Evolutionary conservation across 2,797 vertebrate genomes (phyloP), one percentile per base, ranked within the genome.

Genomic region (Urophycis tenuis): DNA sequence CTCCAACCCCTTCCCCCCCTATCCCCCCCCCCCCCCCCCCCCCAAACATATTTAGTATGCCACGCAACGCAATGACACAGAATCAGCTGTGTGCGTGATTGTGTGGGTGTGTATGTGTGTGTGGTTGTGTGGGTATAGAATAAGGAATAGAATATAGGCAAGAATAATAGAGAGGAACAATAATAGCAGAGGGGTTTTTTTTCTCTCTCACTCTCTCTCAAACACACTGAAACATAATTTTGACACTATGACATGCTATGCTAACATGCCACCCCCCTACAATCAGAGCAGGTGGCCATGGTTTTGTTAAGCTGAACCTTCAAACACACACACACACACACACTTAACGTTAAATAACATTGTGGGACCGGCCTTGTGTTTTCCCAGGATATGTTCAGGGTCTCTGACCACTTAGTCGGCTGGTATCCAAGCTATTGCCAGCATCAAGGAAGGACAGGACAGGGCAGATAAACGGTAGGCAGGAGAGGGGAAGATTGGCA

Each of bases 31-130:
- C 39, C 84, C 77, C 41, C 5, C 22, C 53, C 53, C 22, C 15
- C 41, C 41, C 80, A 81, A 78, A 81, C 33, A 0, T 72, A 80
- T 79, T 89, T 86, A 85, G 80, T 82, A 87, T 84, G 85, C 87
- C 60, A 77, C 82, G 9, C 80, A 53, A 70, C 78, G 72, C 74
- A 33, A 4, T 64, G 60, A 29, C 60, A 29, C 76, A 30, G n/a
- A 75, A 74, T 8, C n/a, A 75, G 75, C 76, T 34, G n/a, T 30
- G 69, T 75, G 76, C 5, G 53, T 64, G n/a, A 22, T 29, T 64
- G 53, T 25, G 17, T 64, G 2, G 25, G 53, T 64, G 53, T 64
- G n/a, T 60, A n/a, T 45, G 5, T 60, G n/a, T 60, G 53, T 60
- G 53, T 60, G 53, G 19, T 25, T 6, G 53, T n/a, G 2, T 60